These are phyloP conservation scores for Emydocephalus ijimae DNA, from an alignment of 2,113 vertebrate genomes.

Conservation along the genomic window DNA sequence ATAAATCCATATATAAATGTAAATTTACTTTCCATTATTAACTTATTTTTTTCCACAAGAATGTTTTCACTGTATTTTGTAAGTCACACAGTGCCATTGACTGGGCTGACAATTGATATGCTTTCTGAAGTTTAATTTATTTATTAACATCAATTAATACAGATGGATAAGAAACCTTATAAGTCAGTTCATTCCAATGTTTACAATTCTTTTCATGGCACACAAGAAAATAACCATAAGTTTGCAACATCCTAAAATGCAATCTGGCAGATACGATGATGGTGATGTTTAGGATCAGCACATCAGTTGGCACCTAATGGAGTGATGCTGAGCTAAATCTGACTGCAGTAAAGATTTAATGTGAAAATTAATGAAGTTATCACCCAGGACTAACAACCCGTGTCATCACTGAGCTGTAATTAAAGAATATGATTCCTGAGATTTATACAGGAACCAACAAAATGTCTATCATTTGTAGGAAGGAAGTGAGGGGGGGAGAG, in stretches of 20 bases:
- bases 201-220: neutral
- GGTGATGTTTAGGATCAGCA: conserved; percentile 12
- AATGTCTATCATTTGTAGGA: neutral
- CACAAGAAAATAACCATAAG: neutral
- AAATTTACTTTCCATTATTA: neutral
- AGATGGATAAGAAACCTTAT: neutral
- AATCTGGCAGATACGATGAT: neutral
- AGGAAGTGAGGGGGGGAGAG: no score
- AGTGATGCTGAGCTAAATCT: conserved; percentile 68
- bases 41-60: neutral
- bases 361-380: conserved; percentile 72
- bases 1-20: neutral
- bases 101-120: neutral
- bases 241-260: neutral
- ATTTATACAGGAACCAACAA: conserved; percentile 67
- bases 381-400: conserved; percentile 70
- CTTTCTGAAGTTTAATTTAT: neutral
- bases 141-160: neutral
- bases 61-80: neutral
- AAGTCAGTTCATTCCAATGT: neutral
- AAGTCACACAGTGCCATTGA: neutral
- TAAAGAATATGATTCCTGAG: conserved; percentile 64
- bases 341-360: conserved; percentile 65
- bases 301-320: conserved; percentile 61
- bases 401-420: conserved; percentile 64